Base-by-base conservation (phyloP, 2,113 vertebrate species). In the Coreoperca whiteheadi region DNA sequence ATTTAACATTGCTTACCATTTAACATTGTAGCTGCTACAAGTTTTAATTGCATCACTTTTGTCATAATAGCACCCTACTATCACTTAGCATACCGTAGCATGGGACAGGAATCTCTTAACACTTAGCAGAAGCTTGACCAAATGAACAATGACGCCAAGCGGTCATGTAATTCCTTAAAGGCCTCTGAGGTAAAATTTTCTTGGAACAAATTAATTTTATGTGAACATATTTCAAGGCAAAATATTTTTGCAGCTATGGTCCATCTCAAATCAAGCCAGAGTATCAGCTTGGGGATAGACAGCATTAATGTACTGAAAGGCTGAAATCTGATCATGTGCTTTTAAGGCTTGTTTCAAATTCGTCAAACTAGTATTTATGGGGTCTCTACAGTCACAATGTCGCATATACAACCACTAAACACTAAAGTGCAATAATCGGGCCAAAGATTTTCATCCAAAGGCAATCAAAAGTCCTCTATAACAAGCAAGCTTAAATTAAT, bases 401-500 rank as follows among this genome's bases (percentile, higher is more conserved):
- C 4, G 9, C 64, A 67, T 32, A 56, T 57, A 59, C 23, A 65
- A 28, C 50, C 46, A 61, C 21, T 54, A 4, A 50, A 61, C 37
- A 15, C 60, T 54, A 60, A 83, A 73, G 60, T 70, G 66, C 41
- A 67, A 20, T 46, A 85, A 87, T 91, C 79, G 39, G n/a, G 39
- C 60, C 23, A 64, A 53, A 53, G 50, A 66, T 84, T 88, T 65
- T 8, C 25, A 63, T 82, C 69, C 61, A 69, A 25, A 60, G 54
- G 74, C 60, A 18, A 73, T 46, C 21, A n/a, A 43, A 76, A 46
- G 20, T 50, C 83, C 20, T 46, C 70, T 32, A 25, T 64, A 85
- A 84, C 57, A 69, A 43, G 63, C 43, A 9, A 57, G 71, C 75
- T 90, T 84, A 76, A 79, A 77, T 46, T 84, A 82, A 89, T 69